These are phyloP conservation scores for Brachionus angularis DNA, from an alignment of 1,140 invertebrate species.

Conservation along the genomic window DNA sequence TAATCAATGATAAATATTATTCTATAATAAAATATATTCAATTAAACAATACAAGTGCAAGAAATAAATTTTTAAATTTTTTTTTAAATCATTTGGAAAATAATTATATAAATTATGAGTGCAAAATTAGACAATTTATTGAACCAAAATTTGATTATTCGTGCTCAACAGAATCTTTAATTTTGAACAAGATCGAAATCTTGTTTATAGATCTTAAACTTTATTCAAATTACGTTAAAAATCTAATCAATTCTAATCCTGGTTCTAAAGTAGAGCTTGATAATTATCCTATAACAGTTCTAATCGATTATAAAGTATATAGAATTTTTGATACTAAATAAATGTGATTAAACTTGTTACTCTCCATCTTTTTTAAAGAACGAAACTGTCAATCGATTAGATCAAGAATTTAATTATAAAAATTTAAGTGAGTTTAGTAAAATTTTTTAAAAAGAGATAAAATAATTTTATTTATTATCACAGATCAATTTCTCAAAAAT, in stretches of 20 bases:
- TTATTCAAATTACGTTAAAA: not conserved
- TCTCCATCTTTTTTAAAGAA: constrained; percentile 26
- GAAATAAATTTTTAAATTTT: not conserved
- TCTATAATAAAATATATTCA: not conserved
- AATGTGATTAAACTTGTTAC: not conserved
- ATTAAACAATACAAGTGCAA: not conserved
- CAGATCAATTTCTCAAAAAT: not conserved
- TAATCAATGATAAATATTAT: not conserved
- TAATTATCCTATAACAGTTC: not conserved
- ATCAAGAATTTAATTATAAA: no score
- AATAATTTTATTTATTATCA: no score
- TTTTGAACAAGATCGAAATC: not conserved
- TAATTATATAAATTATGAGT: not conserved
- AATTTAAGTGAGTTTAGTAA: no score
- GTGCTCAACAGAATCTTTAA: not conserved
- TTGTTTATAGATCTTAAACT: not conserved
- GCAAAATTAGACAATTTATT: not conserved
- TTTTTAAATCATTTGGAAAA: not conserved
- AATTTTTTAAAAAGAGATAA: no score
- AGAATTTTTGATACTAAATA: not conserved
- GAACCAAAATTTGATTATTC: not conserved
- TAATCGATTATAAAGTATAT: constrained; percentile 14
- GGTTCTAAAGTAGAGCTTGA: not conserved
- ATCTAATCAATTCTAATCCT: not conserved
- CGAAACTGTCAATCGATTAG: not conserved